phyloP scores from a whole-genome alignment of 92 coral and sea anemone species.

The Palythoa heliodiscus region DNA sequence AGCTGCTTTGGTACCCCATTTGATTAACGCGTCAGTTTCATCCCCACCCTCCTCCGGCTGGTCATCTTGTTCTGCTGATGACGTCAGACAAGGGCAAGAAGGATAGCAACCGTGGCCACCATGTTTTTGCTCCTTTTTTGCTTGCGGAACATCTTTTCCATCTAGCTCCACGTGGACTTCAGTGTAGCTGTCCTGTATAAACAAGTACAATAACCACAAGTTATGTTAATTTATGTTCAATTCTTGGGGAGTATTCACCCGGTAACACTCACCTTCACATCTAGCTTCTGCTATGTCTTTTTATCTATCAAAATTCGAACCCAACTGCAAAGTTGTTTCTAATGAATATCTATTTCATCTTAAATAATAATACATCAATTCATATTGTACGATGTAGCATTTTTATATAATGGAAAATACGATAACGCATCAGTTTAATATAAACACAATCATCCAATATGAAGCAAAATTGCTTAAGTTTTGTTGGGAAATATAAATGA shows the following conservation, averaged over 20 bases:
- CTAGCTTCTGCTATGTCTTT: too few relatives aligned
- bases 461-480: too few relatives aligned
- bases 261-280: too few relatives aligned
- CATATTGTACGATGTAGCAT: too few relatives aligned
- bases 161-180: conserved; percentile 59
- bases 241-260: neutral
- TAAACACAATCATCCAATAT: too few relatives aligned
- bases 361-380: too few relatives aligned
- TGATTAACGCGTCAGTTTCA: conserved; percentile 60
- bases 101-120: conserved; percentile 37
- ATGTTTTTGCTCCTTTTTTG: conserved; percentile 56
- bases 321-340: too few relatives aligned
- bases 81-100: conserved; percentile 43
- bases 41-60: conserved; percentile 54
- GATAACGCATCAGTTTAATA: too few relatives aligned
- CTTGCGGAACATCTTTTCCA: conserved; percentile 52
- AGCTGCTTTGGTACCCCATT: conserved; percentile 36
- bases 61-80: conserved; percentile 45
- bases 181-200: conserved; percentile 74
- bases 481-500: too few relatives aligned
- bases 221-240: neutral
- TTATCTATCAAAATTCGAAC: too few relatives aligned
- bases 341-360: too few relatives aligned
- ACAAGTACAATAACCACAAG: neutral
- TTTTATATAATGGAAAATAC: too few relatives aligned